Base-by-base conservation (phyloP, 1,140 invertebrate genomes). In the Diorhabda sublineata region DNA sequence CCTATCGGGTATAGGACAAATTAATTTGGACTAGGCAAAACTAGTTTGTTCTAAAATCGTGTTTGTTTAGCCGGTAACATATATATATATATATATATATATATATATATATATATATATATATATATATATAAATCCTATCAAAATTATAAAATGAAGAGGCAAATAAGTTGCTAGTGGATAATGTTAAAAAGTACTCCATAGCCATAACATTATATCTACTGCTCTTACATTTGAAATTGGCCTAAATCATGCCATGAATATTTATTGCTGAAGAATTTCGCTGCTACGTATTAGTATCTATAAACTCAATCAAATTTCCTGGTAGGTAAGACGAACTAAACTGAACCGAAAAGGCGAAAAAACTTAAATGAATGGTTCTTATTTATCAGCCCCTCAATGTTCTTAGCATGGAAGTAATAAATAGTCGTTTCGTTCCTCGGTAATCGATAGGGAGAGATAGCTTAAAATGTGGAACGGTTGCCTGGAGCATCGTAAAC, bases 401-500 rank as follows among this genome's bases (percentile, higher is more conserved):
- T 62, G 61, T 62, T 44, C 61, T 43, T 42, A 62, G 45, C 42
- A 62, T 62, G 61, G 44, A 43, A 62, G 61, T 62, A 62, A 62
- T 62, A 62, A 62, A 62, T 62, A 62, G 61, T 44, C 61, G 45
- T 62, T 62, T 62, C 45, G 61, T 64, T 69, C 59, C 67, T 68
- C 67, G 26, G 56, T 56, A 69, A 67, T 69, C 71, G 71, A 72
- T 72, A 63, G 59, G 42, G 68, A 69, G 71, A 72, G 71, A 67
- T 66, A 64, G 65, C 69, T 67, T 67, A 61, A 70, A 76, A 74
- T 72, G 74, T 74, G 68, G 61, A 76, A 76, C 66, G 47, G 69
- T 70, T 68, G 67, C 69, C 73, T 41, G 61, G 71, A 72, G 75
- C 59, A 70, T 74, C 73, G 70, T 76, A 74, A 75, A 75, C 62